Evolutionary conservation across 2,888 invertebrate genomes (phyloP).

Genomic region (Autographa pulchrina): DNA sequence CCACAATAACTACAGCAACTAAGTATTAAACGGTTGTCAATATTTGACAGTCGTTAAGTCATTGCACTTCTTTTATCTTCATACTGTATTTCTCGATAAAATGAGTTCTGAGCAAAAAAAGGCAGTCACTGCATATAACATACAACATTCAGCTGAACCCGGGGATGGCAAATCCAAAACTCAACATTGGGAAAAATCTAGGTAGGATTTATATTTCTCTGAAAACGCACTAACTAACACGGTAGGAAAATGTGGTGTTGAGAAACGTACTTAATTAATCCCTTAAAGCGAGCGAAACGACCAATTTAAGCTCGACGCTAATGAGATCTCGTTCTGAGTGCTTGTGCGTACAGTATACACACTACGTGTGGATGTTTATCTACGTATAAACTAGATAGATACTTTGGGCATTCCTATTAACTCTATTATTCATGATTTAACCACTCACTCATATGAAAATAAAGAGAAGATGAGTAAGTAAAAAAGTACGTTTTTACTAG

Average conservation of each 20-base stretch:
- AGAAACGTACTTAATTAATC: neutral
- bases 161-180: too few species aligned
- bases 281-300: neutral
- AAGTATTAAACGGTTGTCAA: too few species aligned
- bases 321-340: neutral
- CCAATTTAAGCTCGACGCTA: neutral
- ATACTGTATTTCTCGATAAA: too few species aligned
- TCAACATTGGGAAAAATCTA: neutral
- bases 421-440: neutral
- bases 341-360: neutral
- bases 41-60: too few species aligned
- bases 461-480: too few species aligned
- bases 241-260: neutral
- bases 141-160: too few species aligned
- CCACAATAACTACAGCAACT: too few species aligned
- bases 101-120: too few species aligned
- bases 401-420: neutral
- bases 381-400: neutral
- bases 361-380: neutral
- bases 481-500: too few species aligned
- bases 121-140: too few species aligned
- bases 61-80: too few species aligned
- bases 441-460: too few species aligned
- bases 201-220: neutral
- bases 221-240: neutral